Evolutionary conservation across 2,797 vertebrate genomes (phyloP).

Genomic region (Poeciliopsis turneri): DNA sequence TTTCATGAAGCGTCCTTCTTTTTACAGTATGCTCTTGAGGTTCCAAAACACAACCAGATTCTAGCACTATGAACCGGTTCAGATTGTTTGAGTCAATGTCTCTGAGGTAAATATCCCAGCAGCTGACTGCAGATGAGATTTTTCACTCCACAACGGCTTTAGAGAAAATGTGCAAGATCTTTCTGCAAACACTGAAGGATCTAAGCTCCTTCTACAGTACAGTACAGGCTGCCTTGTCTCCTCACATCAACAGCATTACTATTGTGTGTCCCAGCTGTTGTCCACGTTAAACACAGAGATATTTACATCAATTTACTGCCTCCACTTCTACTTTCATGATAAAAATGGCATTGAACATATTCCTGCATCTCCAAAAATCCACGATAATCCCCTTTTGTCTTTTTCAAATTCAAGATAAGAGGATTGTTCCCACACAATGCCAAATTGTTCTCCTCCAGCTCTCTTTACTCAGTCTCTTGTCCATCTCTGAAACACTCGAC

Average conservation of each 20-base stretch:
- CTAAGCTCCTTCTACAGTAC: neutral
- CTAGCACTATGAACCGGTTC: neutral
- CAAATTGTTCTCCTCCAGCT: neutral
- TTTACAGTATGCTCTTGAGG: neutral
- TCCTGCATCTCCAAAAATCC: neutral
- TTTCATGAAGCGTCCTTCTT: neutral
- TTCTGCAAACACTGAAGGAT: neutral
- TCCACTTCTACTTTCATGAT: neutral
- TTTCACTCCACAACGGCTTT: neutral
- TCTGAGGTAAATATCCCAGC: neutral
- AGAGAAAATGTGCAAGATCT: neutral
- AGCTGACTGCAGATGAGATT: neutral
- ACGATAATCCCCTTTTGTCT: neutral
- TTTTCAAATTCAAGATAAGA: slow-evolving; percentile 5
- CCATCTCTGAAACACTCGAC: neutral
- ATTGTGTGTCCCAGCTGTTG: neutral
- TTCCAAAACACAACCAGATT: neutral
- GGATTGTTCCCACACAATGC: neutral
- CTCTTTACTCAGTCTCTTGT: neutral
- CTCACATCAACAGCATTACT: neutral
- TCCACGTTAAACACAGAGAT: neutral
- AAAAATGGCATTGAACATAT: neutral
- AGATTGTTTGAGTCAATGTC: neutral
- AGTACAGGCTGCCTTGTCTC: neutral
- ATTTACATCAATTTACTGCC: neutral